Percentiles rank a stretch among this genome's conserved stretches.
phyloP scores from a whole-genome alignment of 1,140 invertebrate genomes.

The Aphelenchoides avenae region DNA sequence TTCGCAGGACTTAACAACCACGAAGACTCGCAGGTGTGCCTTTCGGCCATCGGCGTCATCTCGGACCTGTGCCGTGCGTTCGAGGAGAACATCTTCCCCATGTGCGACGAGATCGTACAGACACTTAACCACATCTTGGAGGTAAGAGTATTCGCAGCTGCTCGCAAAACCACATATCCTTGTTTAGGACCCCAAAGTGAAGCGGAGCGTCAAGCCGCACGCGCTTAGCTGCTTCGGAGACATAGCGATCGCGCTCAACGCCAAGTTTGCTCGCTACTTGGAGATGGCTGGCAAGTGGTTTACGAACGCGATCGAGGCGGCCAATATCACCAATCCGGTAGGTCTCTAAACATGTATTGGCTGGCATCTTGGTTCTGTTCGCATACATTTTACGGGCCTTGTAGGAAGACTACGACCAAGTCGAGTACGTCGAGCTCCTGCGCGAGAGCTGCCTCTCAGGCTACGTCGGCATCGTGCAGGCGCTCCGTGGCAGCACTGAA shows the following conservation, averaged over 20 bases:
- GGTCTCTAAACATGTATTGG: conserved; percentile 9
- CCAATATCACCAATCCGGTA: conserved; percentile 49
- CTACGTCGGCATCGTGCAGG: conserved; percentile 55
- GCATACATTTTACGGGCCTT: conserved; percentile 17
- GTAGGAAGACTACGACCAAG: conserved; percentile 53
- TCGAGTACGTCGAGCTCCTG: conserved; percentile 53
- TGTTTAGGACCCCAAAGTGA: conserved; percentile 34
- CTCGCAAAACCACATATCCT: neutral
- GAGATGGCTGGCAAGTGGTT: conserved; percentile 36
- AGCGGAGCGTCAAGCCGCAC: conserved; percentile 48
- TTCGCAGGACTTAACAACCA: conserved; percentile 43
- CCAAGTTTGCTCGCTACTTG: conserved; percentile 45
- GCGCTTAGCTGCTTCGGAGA: conserved; percentile 53
- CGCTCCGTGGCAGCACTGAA: conserved; percentile 20
- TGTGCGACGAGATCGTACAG: conserved; percentile 49
- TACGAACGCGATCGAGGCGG: conserved; percentile 46
- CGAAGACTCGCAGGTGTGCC: conserved; percentile 51
- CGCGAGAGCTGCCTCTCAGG: conserved; percentile 51
- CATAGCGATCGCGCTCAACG: conserved; percentile 54
- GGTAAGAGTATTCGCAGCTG: conserved; percentile 36
- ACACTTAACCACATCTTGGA: conserved; percentile 45
- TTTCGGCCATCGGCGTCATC: conserved; percentile 54
- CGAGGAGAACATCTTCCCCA: conserved; percentile 35
- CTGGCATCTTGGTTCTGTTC: conserved; percentile 2
- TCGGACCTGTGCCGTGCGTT: conserved; percentile 53